Percentiles rank a stretch among this genome's conserved stretches.
phyloP scores from a whole-genome alignment of 2,113 vertebrate species.

The Ailurus styani region DNA sequence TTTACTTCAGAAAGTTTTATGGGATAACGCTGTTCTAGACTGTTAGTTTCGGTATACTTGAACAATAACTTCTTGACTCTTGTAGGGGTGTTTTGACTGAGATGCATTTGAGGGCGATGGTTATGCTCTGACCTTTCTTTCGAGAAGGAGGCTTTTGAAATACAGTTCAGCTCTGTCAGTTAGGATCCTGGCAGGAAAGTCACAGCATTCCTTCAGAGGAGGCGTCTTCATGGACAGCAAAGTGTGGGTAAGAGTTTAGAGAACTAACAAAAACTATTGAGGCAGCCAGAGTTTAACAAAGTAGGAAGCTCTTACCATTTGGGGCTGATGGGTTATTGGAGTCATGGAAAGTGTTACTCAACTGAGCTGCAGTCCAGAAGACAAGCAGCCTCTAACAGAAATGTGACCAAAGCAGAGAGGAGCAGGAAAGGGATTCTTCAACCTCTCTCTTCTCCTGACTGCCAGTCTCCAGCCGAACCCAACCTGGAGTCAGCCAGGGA shows the following conservation, averaged over 20 bases:
- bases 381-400: background rate
- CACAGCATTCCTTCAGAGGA: background rate
- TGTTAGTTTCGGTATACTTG: background rate
- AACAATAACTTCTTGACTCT: background rate
- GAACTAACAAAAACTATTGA: background rate
- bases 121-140: background rate
- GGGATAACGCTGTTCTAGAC: background rate
- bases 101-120: background rate
- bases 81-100: background rate
- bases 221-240: background rate
- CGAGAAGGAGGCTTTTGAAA: background rate
- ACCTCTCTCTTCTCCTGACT: background rate
- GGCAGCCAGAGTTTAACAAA: background rate
- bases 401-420: background rate
- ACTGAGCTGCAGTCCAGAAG: background rate
- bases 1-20: background rate
- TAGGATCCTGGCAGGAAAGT: background rate
- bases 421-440: background rate
- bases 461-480: background rate
- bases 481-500: background rate
- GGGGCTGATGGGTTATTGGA: background rate
- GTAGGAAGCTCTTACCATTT: background rate
- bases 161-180: background rate
- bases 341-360: background rate
- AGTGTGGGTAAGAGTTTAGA: background rate